phyloP scores from a whole-genome alignment of 1,140 invertebrate genomes.

The Megalonaias nervosa region DNA sequence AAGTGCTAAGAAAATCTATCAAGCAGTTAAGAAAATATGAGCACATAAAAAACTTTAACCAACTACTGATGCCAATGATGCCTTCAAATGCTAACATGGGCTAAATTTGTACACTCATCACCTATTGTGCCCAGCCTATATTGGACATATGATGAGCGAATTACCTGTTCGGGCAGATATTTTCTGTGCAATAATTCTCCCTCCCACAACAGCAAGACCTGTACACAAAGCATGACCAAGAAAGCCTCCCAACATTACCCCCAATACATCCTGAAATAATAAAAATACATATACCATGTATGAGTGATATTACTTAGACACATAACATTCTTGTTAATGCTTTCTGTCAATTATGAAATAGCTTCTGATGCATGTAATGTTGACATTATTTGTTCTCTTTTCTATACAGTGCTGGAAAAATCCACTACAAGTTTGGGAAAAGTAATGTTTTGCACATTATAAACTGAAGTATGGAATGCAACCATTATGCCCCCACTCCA shows the following conservation, averaged over 20 bases:
- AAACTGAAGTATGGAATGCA: too few species aligned
- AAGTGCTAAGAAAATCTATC: too few species aligned
- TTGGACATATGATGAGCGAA: conserved; percentile 73
- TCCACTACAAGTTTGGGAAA: neutral
- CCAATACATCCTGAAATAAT: conserved; percentile 83
- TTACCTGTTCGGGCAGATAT: conserved; percentile 93
- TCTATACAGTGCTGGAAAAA: neutral
- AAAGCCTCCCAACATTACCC: conserved; percentile 93
- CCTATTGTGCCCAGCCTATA: too few species aligned
- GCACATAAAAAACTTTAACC: too few species aligned
- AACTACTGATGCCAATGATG: too few species aligned
- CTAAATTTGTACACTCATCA: too few species aligned
- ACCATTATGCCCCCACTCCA: too few species aligned
- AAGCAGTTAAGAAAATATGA: too few species aligned
- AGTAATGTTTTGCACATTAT: neutral
- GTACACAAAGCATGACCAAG: conserved; percentile 96
- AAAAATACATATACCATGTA: conserved; percentile 5
- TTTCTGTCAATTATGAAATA: too few species aligned
- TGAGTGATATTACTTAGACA: neutral
- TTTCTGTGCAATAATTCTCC: conserved; percentile 94
- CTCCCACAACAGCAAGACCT: conserved; percentile 95
- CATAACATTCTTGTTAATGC: neutral
- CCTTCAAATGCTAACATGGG: too few species aligned
- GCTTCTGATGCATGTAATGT: neutral
- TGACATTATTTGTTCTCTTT: neutral